Base-by-base conservation (phyloP, 2,888 invertebrate genomes). In the Molorchus minor region DNA sequence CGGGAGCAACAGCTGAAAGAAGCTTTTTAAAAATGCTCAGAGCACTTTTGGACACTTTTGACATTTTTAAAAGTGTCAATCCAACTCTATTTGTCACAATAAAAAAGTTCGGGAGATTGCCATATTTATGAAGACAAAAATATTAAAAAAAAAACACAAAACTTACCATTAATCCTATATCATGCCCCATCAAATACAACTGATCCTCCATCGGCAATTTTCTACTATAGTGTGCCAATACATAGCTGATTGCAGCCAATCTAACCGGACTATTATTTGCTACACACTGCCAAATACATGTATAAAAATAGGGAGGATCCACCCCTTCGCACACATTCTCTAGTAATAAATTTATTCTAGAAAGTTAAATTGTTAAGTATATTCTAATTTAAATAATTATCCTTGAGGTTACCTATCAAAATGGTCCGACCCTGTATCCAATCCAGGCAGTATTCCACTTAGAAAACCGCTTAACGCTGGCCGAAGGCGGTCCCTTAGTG, bases 401-500 rank as follows among this genome's bases (percentile, higher is more conserved):
- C 33, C 10, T 16, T 7, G n/a, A 33, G 13, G 13, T 76, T 83
- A 82, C 91, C 89, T 85, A 60, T 92, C 91, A 80, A 89, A 91
- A 78, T 91, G 89, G 79, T 94, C 93, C 17, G 93, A 88, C 8
- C 92, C 92, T 74, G 91, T 91, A 77, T 94, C 94, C 61, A 94
- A 84, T 8, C 94, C 95, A n/a, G 93, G 91, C 60, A 96, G 81
- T 43, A 95, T 88, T 7, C 93, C 94, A 69, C 92, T 88, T n/a
- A 96, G 81, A 76, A 96, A 91, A 1, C 96, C 96, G 77, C 92
- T 91, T 25, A 96, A 81, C 0, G 92, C 93, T 3, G 94, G 94
- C 55, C 90, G 82, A 36, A 93, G 81, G 69, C 88, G 82, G 69
- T 88, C 88, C 33, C 92, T 90, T 65, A 96, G 82, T 10, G 92